Base-by-base conservation (phyloP, 2,888 invertebrate species). In the Diaperis boleti region DNA sequence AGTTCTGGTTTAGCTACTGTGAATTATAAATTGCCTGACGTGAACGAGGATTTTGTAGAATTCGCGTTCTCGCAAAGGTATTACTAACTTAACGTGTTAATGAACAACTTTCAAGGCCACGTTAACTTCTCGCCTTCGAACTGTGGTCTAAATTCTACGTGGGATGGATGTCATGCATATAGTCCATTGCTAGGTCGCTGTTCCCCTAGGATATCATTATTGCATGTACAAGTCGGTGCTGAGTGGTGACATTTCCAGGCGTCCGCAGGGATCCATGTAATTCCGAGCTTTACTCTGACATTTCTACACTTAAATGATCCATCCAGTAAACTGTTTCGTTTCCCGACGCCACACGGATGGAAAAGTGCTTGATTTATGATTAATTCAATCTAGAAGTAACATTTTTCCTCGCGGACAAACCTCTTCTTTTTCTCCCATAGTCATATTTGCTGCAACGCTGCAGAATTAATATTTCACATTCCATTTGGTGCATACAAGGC, bases 171-270 rank as follows among this genome's bases (percentile, higher is more conserved):
- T 55, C 55, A 26, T 52, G 52, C 37, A 39, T 17, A 42, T 42
- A 66, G 63, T 67, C 69, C 54, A 49, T 55, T 56, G 47, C 14
- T 18, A 31, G 63, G 59, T 39, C 52, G 54, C 14, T 45, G 37
- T 55, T 74, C 79, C 78, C 76, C 50, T 64, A 78, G 76, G 78
- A 78, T 77, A 76, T 75, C 77, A 78, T 78, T 79, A 79, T 79
- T 79, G 78, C 77, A 77, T 75, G 77, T 80, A 78, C 77, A 79
- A 79, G 76, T 77, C 75, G 74, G 73, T 72, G 77, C 74, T 75
- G 79, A 80, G 80, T 80, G 80, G 78, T 80, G 81, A 81, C 81
- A 81, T 81, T 81, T 81, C 64, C 74, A 77, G 71, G 71, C 67
- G 72, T 73, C 80, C 78, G 65, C 54, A 41, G 80, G 81, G 81